phyloP scores from a whole-genome alignment of 1,140 invertebrate species.

The Polypedilum pembai region DNA sequence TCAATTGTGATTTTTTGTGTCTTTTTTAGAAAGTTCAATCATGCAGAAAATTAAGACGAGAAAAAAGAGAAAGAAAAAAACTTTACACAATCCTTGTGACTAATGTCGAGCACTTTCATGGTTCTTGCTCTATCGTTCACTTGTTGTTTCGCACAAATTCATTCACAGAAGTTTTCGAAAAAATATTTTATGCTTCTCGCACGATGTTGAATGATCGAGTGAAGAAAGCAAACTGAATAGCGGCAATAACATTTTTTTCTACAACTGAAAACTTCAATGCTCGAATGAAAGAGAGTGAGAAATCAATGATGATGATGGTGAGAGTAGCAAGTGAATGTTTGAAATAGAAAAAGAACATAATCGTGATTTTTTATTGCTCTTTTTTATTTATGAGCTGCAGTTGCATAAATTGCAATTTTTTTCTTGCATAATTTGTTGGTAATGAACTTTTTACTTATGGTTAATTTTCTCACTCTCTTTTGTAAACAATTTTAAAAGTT shows the following conservation, averaged over 20 bases:
- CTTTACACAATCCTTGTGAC: constrained; percentile 24
- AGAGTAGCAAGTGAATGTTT: not conserved
- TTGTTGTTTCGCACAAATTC: not conserved
- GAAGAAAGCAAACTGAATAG: constrained; percentile 16
- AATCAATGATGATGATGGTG: not conserved
- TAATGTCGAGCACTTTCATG: constrained; percentile 9
- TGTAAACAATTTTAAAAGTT: too few species aligned
- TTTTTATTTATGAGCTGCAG: too few species aligned
- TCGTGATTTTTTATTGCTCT: too few species aligned
- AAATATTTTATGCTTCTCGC: not conserved
- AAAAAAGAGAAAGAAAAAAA: too few species aligned
- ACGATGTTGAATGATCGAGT: not conserved
- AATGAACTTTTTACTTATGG: too few species aligned
- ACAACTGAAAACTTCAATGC: not conserved
- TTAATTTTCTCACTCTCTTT: too few species aligned
- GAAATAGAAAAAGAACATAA: not conserved
- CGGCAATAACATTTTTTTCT: not conserved
- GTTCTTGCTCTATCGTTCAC: not conserved
- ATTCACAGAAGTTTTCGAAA: not conserved
- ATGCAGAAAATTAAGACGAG: not conserved
- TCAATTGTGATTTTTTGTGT: not conserved
- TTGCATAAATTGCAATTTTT: too few species aligned
- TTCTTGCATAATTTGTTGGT: too few species aligned
- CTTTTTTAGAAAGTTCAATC: not conserved
- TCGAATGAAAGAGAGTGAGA: not conserved